These are phyloP conservation scores for Sinodicranocentrus sp. DNA, from an alignment of 2,888 invertebrate genomes.

Conservation along the genomic window DNA sequence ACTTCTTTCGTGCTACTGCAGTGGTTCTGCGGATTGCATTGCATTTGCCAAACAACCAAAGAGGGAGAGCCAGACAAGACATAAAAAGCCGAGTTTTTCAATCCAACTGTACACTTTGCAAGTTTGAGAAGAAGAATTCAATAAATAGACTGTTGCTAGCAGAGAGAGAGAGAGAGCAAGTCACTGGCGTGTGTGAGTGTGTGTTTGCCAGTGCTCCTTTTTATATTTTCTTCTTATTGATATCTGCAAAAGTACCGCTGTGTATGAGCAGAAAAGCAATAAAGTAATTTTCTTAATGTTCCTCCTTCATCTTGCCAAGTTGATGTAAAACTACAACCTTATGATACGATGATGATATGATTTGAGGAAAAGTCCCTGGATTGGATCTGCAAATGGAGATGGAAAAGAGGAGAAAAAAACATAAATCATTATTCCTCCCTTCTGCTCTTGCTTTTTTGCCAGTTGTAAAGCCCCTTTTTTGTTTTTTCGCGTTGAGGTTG, in stretches of 20 bases:
- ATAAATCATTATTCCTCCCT: conserved; percentile 46
- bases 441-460: background rate
- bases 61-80: background rate
- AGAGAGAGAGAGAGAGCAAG: background rate
- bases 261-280: conserved; percentile 34
- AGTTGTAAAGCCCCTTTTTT: background rate
- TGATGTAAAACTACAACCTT: conserved; percentile 35
- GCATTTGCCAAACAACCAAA: conserved; percentile 29
- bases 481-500: too few species aligned
- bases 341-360: conserved; percentile 52
- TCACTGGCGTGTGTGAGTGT: conserved; percentile 11
- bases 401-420: conserved; percentile 37
- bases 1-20: conserved; percentile 59
- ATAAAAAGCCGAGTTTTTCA: conserved; percentile 1
- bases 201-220: too few species aligned
- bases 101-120: background rate
- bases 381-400: conserved; percentile 34
- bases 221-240: background rate
- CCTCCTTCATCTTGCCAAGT: conserved; percentile 55
- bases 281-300: conserved; percentile 68
- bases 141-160: conserved; percentile 24
- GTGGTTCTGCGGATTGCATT: conserved; percentile 66
- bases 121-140: conserved; percentile 8
- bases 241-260: conserved; percentile 2
- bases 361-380: conserved; percentile 42